Base-by-base conservation (phyloP, 2,888 invertebrate genomes). In the Stenodera caucasica region DNA sequence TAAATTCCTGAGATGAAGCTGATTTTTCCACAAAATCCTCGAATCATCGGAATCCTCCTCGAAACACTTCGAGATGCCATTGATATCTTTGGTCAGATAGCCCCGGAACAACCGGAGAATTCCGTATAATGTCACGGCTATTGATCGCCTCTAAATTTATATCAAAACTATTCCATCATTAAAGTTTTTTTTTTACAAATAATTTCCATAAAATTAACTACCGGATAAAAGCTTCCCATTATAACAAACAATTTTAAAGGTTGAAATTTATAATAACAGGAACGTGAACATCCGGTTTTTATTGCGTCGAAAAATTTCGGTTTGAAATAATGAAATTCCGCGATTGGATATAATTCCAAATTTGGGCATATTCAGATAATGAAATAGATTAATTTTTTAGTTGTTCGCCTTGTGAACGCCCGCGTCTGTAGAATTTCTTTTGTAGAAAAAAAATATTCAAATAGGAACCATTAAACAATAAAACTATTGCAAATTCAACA, bases 401-500 rank as follows among this genome's bases (percentile, higher is more conserved):
- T 15, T 11, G 40, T 18, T 40, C 4, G 18, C 40, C 40, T 40
- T 40, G 40, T 40, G 18, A 40, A 40, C 40, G 40, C 40, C 40
- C 18, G 9, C 18, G 9, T 40, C 2, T 15, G 15, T 15, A 18
- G 45, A 45, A 23, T 45, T 45, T 6, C 12, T 45, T 45, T 45
- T 4, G 21, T 11, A 23, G 21, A 12, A n/a, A 23, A 45, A 30
- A 6, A 6, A 30, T 8, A 30, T 30, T 30, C 30, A 49, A 29
- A 33, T 53, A 53, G 32, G 29, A 33, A 9, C 30, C 53, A 53
- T 33, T 52, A 30, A 52, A 53, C 32, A 53, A 53, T 33, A 53
- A 45, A 45, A 53, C 53, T 33, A 35, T 53, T 53, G 33, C 53
- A 53, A 53, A 53, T 53, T 53, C 53, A 32, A 21, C 21, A 45